Conservation (phyloP, 2,797 vertebrate species). For the Sebastes iracundus region DNA sequence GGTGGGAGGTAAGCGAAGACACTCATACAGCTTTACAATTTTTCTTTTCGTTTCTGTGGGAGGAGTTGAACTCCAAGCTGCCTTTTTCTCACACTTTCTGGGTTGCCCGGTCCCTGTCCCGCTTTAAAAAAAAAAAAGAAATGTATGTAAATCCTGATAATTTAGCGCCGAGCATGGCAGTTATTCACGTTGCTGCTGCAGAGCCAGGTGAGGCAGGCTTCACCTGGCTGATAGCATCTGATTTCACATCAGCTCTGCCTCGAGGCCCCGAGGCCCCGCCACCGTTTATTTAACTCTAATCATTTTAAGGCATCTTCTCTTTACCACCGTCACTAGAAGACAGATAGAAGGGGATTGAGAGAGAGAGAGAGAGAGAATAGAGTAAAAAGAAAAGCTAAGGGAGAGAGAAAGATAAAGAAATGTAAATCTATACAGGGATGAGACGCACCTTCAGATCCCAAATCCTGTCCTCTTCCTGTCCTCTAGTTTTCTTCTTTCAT, state of each 20-base stretch:
- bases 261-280: conserved; percentile 71
- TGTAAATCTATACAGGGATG: conserved; percentile 24
- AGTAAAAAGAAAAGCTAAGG: conserved; percentile 34
- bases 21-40: background rate
- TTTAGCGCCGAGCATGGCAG: conserved; percentile 53
- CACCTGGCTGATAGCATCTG: conserved; percentile 83
- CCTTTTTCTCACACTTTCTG: conserved; percentile 15
- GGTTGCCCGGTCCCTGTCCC: background rate
- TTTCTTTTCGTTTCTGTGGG: background rate
- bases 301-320: conserved; percentile 81
- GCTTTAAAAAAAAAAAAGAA: conserved; percentile 43
- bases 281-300: conserved; percentile 83
- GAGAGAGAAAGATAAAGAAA: conserved; percentile 37
- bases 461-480: conserved; percentile 20
- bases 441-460: conserved; percentile 31
- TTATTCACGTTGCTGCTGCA: conserved; percentile 58
- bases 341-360: conserved; percentile 49
- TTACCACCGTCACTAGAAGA: conserved; percentile 62
- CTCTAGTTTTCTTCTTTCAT: conserved; percentile 4
- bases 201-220: conserved; percentile 74
- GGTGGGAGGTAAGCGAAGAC: background rate
- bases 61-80: conserved; percentile 21
- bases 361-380: conserved; percentile 38
- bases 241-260: conserved; percentile 73
- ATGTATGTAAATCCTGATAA: conserved; percentile 69